phyloP scores from a whole-genome alignment of 2,888 invertebrate species.

The Trachelus stipa region DNA sequence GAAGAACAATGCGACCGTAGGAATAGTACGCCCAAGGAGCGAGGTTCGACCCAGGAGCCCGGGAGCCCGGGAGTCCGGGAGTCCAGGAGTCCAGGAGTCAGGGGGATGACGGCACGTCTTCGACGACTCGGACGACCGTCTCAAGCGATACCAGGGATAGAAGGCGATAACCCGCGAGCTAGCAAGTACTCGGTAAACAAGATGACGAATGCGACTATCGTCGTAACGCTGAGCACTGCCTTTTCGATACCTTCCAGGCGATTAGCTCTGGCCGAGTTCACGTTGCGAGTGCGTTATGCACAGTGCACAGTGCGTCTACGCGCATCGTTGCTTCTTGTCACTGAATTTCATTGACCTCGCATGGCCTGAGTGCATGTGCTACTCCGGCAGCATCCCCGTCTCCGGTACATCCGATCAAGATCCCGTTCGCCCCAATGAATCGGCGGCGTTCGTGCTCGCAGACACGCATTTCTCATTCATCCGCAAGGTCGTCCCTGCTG shows the following conservation, averaged over 20 bases:
- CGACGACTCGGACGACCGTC: background rate
- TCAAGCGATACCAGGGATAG: background rate
- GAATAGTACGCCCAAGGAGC: background rate
- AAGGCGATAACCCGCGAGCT: conserved; percentile 2
- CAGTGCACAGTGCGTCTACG: background rate
- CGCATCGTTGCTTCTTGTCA: background rate
- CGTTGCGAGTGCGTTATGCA: background rate
- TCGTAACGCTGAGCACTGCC: background rate
- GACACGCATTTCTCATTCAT: background rate
- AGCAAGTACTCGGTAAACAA: background rate
- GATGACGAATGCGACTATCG: background rate
- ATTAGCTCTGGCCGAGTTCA: background rate
- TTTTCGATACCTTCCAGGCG: background rate
- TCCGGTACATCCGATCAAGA: background rate
- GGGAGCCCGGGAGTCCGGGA: too few species aligned
- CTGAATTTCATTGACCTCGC: background rate
- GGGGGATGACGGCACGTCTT: background rate
- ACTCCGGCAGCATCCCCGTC: background rate
- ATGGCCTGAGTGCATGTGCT: background rate
- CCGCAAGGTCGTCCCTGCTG: background rate
- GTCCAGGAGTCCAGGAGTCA: background rate
- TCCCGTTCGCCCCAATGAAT: background rate
- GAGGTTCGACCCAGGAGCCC: background rate
- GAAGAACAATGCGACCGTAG: background rate
- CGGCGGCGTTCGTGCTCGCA: background rate